These are phyloP conservation scores for Sminthurinus signatus DNA, from an alignment of 1,140 invertebrate species.

Conservation along the genomic window DNA sequence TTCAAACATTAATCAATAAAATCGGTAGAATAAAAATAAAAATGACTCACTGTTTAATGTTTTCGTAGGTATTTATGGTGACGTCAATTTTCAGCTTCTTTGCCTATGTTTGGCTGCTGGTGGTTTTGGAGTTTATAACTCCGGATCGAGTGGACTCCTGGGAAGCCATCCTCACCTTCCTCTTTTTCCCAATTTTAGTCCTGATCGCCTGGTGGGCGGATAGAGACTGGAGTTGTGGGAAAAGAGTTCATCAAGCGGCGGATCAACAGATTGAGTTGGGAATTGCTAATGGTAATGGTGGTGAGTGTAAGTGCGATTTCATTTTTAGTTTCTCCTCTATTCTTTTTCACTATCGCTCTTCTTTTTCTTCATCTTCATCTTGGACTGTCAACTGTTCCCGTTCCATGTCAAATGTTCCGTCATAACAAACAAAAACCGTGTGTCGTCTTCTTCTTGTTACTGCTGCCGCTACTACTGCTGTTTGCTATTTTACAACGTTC, in stretches of 20 bases:
- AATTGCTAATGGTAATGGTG: slow-evolving; percentile 43
- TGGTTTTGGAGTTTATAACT: slow-evolving; percentile 51
- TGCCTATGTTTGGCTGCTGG: slow-evolving; percentile 60
- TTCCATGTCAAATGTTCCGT: too few species aligned
- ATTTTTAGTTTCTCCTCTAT: slow-evolving; percentile 29
- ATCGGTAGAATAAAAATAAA: not conserved
- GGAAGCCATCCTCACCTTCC: slow-evolving; percentile 57
- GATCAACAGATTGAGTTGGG: slow-evolving; percentile 48
- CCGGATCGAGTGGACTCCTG: slow-evolving; percentile 55
- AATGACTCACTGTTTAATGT: slow-evolving; percentile 2
- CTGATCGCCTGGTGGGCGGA: slow-evolving; percentile 53
- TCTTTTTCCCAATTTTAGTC: slow-evolving; percentile 55
- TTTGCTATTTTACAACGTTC: not conserved
- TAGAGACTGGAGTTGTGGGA: slow-evolving; percentile 45
- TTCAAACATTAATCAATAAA: not conserved
- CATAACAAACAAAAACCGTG: too few species aligned
- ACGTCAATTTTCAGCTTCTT: slow-evolving; percentile 55
- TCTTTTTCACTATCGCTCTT: not conserved
- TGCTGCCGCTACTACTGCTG: not conserved
- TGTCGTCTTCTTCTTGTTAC: not conserved
- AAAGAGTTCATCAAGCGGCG: slow-evolving; percentile 27
- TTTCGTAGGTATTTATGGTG: slow-evolving; percentile 52
- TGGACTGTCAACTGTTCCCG: too few species aligned
- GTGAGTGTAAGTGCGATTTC: slow-evolving; percentile 45
- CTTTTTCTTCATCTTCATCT: not conserved